Base-by-base conservation (phyloP, 2,113 vertebrate species). In the Arenaria interpres region DNA sequence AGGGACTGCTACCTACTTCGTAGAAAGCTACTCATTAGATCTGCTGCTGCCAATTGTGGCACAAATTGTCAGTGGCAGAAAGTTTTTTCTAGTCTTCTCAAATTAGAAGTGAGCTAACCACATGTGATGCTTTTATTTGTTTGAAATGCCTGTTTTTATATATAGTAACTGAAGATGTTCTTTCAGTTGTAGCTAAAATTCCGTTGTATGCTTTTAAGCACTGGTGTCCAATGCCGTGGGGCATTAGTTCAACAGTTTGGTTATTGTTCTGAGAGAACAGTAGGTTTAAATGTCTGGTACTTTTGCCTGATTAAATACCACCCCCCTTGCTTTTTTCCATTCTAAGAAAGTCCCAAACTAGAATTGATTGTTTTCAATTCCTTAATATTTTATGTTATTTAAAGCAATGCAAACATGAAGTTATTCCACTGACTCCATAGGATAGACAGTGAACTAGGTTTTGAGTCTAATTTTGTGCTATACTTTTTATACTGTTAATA, bases 201-300 rank as follows among this genome's bases (percentile, higher is more conserved):
- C 35, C 46, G 17, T 45, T 85, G 9, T 22, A 51, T 63, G 32
- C 41, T 83, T 78, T 66, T 75, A 59, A 79, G 48, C 23, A n/a
- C 30, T 88, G 41, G 12, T 0, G 0, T 66, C 32, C 63, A 86
- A 0, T 77, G 67, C 50, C 2, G 0, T 37, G 23, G 37, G 37
- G 8, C 68, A 56, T 83, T 62, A 67, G 41, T 88, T 93, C 67
- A 80, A 84, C 41, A 76, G 71, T 82, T 79, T 35, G 77, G 54
- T 91, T 95, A 60, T 39, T 88, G 79, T 94, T 97, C 45, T 54
- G 50, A 59, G 37, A 67, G 35, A 94, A 86, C 54, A 76, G 54
- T 28, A 78, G 25, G 23, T 92, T 90, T 90, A 80, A 94, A 71
- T 39, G 19, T 62, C 57, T 92, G 33, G 16, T 85, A n/a, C 23